Conservation (phyloP, 2,113 vertebrate genomes). For the Zosterops pallidus region DNA sequence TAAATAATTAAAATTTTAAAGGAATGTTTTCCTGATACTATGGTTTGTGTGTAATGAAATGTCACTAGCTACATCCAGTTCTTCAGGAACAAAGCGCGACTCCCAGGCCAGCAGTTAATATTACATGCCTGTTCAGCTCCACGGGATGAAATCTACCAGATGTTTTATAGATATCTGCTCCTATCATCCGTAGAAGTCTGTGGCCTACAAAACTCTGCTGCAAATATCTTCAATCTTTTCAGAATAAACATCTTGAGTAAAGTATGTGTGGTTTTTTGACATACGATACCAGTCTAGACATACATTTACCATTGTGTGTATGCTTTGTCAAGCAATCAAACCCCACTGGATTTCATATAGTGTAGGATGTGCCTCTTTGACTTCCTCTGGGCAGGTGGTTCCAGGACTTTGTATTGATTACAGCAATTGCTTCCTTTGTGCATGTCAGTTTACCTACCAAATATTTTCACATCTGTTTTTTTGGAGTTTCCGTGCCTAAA, state of each 20-base stretch:
- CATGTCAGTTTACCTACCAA: not conserved
- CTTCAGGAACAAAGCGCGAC: not conserved
- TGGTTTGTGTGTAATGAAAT: not conserved
- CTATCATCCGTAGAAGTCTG: not conserved
- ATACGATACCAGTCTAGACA: not conserved
- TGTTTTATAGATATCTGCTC: conserved; percentile 21
- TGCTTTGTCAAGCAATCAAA: not conserved
- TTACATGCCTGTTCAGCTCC: not conserved
- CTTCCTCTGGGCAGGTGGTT: not conserved
- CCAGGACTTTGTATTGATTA: not conserved
- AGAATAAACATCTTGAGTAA: conserved; percentile 1
- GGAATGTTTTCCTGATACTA: not conserved
- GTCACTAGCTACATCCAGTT: not conserved
- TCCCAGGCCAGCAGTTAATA: conserved; percentile 5
- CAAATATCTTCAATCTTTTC: not conserved
- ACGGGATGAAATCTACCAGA: not conserved
- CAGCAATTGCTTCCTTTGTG: not conserved
- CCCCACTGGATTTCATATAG: not conserved
- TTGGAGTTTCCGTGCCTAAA: not conserved
- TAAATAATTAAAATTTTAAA: not conserved
- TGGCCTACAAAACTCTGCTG: not conserved
- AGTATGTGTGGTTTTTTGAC: not conserved
- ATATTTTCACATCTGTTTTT: not conserved
- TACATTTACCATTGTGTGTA: not conserved
- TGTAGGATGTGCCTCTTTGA: not conserved